Evolutionary conservation across 2,797 vertebrate species (phyloP), one percentile per base, ranked within the genome.

Genomic region (Meriones psammophilus): DNA sequence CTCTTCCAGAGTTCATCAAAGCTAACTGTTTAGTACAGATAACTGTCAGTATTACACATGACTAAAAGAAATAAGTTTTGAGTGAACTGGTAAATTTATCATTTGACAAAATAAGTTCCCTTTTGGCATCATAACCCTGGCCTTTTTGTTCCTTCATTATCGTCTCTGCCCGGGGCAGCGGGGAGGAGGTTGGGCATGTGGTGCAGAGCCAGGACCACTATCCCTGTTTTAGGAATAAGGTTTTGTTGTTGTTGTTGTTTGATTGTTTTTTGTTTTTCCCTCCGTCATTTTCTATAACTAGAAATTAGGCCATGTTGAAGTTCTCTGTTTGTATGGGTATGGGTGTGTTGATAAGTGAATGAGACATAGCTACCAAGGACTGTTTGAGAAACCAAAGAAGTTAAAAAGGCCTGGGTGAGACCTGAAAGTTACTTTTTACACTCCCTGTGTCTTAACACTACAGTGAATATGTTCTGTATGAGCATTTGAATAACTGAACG

Each of bases 21-120:
- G 36, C 36, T 60, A 3, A 77, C 80, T 74, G 90, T 91, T 91
- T 18, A 92, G 2, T 89, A 91, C n/a, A 83, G 30, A 73, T 92
- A 71, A 68, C 33, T 80, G 17, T 84, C 39, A 94, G 24, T 6
- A 92, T 3, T 84, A 66, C 62, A 91, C 28, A 42, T 60, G 5
- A 42, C 74, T 89, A 69, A 88, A 92, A 88, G 12, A 91, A 92
- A 80, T 6, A 73, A 64, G 24, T 69, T 95, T 92, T 94, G 15
- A 81, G 15, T 88, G 28, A 84, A 81, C 9, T 77, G 50, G 18
- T 36, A 50, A 39, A 66, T 71, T 83, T 64, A 7, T 69, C 46
- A 15, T 73, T 93, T 54, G 60, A 60, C 50, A 86, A 87, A 66
- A 71, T 64, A 58, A 79, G 26, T 69, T 92, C 8, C 64, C 22